Base-by-base conservation (phyloP, 2,888 invertebrate species). In the Archaeoteleia sp. region DNA sequence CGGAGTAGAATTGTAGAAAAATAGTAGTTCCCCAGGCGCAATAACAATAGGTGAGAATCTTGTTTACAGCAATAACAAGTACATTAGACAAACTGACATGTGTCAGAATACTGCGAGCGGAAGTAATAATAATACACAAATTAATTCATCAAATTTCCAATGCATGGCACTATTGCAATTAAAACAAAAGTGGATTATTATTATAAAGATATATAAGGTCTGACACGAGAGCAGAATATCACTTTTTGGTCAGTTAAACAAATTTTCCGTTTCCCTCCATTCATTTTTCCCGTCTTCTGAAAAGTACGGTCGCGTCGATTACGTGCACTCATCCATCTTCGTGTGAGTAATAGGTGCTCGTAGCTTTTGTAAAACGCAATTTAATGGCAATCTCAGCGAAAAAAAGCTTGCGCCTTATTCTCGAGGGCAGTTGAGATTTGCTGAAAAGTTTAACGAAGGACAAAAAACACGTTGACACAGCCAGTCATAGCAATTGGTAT, bases 311-410 rank as follows among this genome's bases (percentile, higher is more conserved):
- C 13, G 17, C 34, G 27, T 32, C 43, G 35, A 45, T 45, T 45
- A 32, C 45, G 32, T 17, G 34, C 34, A 12, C 30, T 45, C 37
- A 40, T 40, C 30, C 30, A 39, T 51, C 20, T 51, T 37, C 51
- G 39, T 27, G 14, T 23, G 23, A 13, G 35, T 46, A 49, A 49
- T 37, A 49, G 49, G 29, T 10, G 14, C 25, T 43, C 34, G 9
- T 55, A 34, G 32, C 46, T 15, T 39, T 40, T 32, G 46, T 25
- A 12, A 35, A 39, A 40, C 43, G 40, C 29, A 55, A 57, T 53
- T 53, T 40, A 40, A 53, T 53, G 14, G 42, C 53, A 30, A 8
- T n/a, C 23, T 6, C 13, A n/a, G 13, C 8, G 53, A 42, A 40
- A 34, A 30, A 53, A 35, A 37, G 15, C 17, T 17, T 17, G 27